A percentile compares a stretch with the other conserved stretches of the same genome.
These are phyloP conservation scores for Trematomus bernacchii DNA, from an alignment of 2,797 vertebrate species.

Conservation along the genomic window DNA sequence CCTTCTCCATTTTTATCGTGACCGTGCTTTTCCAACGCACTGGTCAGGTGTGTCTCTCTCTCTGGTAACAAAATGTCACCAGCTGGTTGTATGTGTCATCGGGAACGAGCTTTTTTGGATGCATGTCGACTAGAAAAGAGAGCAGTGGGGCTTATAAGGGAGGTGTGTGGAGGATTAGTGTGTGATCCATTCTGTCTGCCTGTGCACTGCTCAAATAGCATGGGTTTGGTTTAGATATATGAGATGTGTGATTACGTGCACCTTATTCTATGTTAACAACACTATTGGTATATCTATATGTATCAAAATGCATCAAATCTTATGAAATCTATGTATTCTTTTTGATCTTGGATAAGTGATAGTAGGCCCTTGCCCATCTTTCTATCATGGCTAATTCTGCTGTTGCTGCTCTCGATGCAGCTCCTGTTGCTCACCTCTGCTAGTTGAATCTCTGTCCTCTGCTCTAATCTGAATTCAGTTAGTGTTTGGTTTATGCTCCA, in stretches of 20 bases:
- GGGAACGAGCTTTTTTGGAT: constrained; percentile 13
- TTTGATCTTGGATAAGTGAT: too few relatives aligned
- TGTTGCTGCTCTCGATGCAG: neutral
- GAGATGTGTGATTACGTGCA: neutral
- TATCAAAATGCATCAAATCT: neutral
- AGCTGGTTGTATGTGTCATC: constrained; percentile 22
- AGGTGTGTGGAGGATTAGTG: constrained; percentile 53
- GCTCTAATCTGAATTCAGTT: neutral
- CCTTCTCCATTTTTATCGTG: neutral
- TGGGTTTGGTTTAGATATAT: neutral
- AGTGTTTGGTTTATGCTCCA: neutral
- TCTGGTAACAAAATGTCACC: constrained; percentile 61
- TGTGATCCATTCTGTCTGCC: constrained; percentile 17
- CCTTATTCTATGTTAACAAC: neutral
- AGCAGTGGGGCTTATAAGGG: constrained; percentile 21
- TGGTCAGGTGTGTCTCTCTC: constrained; percentile 53
- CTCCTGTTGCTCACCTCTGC: constrained; percentile 20
- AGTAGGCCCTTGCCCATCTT: neutral
- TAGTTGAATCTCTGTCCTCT: neutral
- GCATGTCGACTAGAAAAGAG: constrained; percentile 18
- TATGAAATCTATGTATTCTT: neutral
- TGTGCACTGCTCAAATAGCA: neutral
- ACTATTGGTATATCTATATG: neutral
- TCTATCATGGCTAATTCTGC: neutral
- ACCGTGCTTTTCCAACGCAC: neutral